Evolutionary conservation across 2,113 vertebrate species (phyloP), one percentile per base, ranked within the genome.

Genomic region (Ptilonorhynchus violaceus): DNA sequence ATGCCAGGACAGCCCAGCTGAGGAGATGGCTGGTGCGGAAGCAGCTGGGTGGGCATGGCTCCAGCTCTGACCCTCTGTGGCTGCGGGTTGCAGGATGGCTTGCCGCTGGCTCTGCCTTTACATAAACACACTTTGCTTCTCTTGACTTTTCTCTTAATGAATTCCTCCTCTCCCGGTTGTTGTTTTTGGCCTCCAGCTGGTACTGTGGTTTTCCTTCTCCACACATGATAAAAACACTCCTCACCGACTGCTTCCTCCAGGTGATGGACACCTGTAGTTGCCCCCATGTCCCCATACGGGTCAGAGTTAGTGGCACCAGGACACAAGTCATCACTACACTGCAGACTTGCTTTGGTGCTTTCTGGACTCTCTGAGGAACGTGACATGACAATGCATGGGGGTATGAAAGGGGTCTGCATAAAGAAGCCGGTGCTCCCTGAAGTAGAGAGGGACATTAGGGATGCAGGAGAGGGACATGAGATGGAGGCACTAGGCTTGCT

Each of bases 101-200:
- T 90, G 82, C 85, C 0, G 44, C 82, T 89, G 79, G 69, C 60
- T 96, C 60, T 95, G 84, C 50, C 67, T 63, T 95, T 94, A 84
- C 33, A 86, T 80, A 97, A 97, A 93, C 90, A 97, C 2, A 13
- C 31, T 87, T 91, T 89, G 87, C 85, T 92, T 93, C 85, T 58
- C 79, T 89, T 80, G 82, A 67, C 53, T 84, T 95, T 83, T 85
- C 81, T 91, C 89, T 94, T 96, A 96, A 96, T 96, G 94, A 97
- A 94, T 95, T 93, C 89, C 95, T 95, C 86, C 87, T 95, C 84
- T 96, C 92, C 63, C 0, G 1, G 37, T 85, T 96, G 95, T 97
- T 97, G 79, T 83, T 97, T 92, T 96, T 97, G 93, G 95, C 91
- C 63, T 62, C 63, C 3, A 25, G 47, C 81, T 90, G 85, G 46